Conservation (phyloP, 2,113 vertebrate species). For the Morone saxatilis region DNA sequence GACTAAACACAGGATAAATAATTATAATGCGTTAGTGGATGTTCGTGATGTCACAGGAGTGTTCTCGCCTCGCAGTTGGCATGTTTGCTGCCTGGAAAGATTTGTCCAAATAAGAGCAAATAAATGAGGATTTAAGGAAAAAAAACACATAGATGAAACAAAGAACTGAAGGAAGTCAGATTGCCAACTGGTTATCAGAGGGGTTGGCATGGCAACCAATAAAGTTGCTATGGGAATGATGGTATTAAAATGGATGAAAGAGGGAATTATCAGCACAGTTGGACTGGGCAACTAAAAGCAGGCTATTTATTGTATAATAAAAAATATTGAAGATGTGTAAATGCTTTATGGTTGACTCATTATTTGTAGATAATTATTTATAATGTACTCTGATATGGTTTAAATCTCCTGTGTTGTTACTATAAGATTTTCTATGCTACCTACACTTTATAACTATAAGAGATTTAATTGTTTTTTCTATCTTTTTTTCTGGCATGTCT, state of each 20-base stretch:
- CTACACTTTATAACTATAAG: neutral
- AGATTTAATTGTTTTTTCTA: neutral
- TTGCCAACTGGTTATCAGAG: slow-evolving; percentile 57
- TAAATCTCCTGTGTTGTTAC: neutral
- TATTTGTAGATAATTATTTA: neutral
- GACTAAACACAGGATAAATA: neutral
- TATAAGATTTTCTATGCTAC: neutral
- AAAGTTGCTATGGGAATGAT: slow-evolving; percentile 73
- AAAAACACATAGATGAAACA: slow-evolving; percentile 38
- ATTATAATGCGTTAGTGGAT: neutral
- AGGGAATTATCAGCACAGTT: slow-evolving; percentile 55
- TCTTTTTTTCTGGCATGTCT: neutral
- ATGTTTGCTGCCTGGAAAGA: slow-evolving; percentile 7
- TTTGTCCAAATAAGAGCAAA: slow-evolving; percentile 51
- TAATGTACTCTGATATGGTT: neutral
- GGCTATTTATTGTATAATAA: slow-evolving; percentile 17
- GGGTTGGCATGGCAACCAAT: slow-evolving; percentile 68
- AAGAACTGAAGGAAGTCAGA: slow-evolving; percentile 39
- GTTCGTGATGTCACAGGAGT: slow-evolving; percentile 9
- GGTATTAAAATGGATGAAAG: slow-evolving; percentile 54
- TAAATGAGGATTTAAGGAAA: slow-evolving; percentile 44
- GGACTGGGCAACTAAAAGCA: slow-evolving; percentile 16
- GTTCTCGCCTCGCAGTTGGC: slow-evolving; percentile 46
- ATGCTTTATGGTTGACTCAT: neutral
- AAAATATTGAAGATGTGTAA: neutral